Conservation (phyloP, 1,140 invertebrate genomes). For the Leguminivora glycinivorella region DNA sequence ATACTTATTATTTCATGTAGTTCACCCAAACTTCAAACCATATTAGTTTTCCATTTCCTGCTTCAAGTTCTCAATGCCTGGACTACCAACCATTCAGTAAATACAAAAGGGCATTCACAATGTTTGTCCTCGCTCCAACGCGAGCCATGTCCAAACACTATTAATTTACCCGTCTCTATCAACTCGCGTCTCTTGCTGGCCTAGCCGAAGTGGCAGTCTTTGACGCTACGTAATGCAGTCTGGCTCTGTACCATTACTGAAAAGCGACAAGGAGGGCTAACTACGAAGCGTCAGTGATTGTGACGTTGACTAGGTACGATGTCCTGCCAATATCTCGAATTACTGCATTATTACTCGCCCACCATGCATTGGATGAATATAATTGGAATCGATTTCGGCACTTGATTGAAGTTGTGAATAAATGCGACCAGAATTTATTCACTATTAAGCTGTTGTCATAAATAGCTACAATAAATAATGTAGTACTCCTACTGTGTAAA, state of each 20-base stretch:
- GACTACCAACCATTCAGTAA: not conserved
- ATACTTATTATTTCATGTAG: too few relatives aligned
- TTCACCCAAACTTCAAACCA: not conserved
- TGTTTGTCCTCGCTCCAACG: not conserved
- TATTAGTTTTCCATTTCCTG: not conserved
- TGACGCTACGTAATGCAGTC: too few relatives aligned
- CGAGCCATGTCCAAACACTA: slow-evolving; percentile 22
- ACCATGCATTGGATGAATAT: not conserved
- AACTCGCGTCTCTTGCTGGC: not conserved
- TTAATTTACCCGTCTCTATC: slow-evolving; percentile 21
- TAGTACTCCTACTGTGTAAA: not conserved
- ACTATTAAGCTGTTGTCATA: not conserved
- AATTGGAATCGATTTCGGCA: not conserved
- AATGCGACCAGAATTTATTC: not conserved
- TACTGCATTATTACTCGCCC: not conserved
- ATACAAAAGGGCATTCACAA: slow-evolving; percentile 21
- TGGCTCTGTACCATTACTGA: too few relatives aligned
- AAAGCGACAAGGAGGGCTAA: too few relatives aligned
- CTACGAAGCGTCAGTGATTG: too few relatives aligned
- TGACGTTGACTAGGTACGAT: too few relatives aligned
- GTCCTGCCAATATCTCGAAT: slow-evolving; percentile 6
- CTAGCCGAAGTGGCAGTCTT: too few relatives aligned
- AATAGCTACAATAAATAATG: not conserved
- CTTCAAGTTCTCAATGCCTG: not conserved
- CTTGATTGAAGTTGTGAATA: not conserved